Evolutionary conservation across 2,888 invertebrate genomes (phyloP).

Genomic region (Ichneumoninae sp.): DNA sequence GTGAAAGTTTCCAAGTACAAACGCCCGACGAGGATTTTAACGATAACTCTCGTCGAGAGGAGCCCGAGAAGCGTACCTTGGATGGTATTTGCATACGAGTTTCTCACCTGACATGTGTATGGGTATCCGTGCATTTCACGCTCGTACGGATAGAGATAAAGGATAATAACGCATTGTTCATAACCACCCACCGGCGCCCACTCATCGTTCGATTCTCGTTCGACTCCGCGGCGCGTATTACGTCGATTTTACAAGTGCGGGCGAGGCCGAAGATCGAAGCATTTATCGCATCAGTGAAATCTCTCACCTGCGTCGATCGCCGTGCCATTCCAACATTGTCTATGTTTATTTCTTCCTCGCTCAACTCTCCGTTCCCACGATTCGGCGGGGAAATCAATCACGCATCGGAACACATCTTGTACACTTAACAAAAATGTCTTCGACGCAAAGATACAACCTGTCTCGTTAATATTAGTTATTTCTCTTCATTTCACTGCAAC

Average conservation of each 20-base stretch:
- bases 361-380: conserved; percentile 1
- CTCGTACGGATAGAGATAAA: conserved; percentile 54
- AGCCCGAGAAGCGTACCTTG: conserved; percentile 11
- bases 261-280: conserved; percentile 24
- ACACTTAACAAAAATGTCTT: neutral
- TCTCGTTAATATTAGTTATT: neutral
- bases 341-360: neutral
- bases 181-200: conserved; percentile 73
- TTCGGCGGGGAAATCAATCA: neutral
- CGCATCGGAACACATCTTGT: neutral
- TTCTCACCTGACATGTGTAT: conserved; percentile 40
- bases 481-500: too few relatives aligned
- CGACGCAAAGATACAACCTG: too few relatives aligned
- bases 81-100: conserved; percentile 20
- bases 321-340: neutral
- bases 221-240: conserved; percentile 36
- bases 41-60: conserved; percentile 13
- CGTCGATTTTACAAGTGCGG: conserved; percentile 29
- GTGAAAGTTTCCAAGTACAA: conserved; percentile 60
- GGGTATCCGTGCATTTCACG: conserved; percentile 14
- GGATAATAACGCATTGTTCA: conserved; percentile 65
- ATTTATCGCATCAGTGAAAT: conserved; percentile 33
- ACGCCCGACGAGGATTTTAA: conserved; percentile 9
- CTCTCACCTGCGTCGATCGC: conserved; percentile 42
- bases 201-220: conserved; percentile 62